Evolutionary conservation across 2,113 vertebrate species (phyloP).

Genomic region (Ceratotherium simum): DNA sequence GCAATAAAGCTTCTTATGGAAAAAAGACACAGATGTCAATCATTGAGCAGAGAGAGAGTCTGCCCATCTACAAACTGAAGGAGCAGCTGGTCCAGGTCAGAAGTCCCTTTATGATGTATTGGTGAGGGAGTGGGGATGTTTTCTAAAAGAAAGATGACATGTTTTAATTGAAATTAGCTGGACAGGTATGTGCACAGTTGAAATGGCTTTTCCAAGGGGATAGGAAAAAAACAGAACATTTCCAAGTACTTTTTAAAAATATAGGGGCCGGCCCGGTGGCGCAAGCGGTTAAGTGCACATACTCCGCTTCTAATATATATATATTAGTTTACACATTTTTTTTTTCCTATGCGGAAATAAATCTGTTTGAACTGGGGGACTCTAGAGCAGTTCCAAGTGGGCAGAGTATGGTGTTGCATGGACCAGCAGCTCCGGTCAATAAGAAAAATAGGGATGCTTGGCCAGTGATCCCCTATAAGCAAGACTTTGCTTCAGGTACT

Average conservation of each 20-base stretch:
- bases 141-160: neutral
- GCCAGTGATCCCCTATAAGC: neutral
- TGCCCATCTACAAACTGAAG: conserved; percentile 98
- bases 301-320: neutral
- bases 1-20: conserved; percentile 98
- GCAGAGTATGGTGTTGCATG: neutral
- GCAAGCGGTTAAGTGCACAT: too few species aligned
- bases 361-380: neutral
- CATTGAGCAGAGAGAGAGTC: conserved; percentile 97
- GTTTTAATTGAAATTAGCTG: neutral
- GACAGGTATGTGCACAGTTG: neutral
- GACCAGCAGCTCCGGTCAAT: neutral
- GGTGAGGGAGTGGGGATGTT: neutral
- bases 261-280: too few species aligned
- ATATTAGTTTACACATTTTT: neutral
- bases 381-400: neutral
- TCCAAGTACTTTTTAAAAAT: neutral
- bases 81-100: conserved; percentile 97
- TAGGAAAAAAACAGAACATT: neutral
- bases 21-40: conserved; percentile 98
- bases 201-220: conserved; percentile 15
- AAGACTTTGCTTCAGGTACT: neutral
- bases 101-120: neutral
- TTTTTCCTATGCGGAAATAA: neutral
- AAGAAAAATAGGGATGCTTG: neutral